Base-by-base conservation (phyloP, 2,113 vertebrate genomes). In the Talpa occidentalis region DNA sequence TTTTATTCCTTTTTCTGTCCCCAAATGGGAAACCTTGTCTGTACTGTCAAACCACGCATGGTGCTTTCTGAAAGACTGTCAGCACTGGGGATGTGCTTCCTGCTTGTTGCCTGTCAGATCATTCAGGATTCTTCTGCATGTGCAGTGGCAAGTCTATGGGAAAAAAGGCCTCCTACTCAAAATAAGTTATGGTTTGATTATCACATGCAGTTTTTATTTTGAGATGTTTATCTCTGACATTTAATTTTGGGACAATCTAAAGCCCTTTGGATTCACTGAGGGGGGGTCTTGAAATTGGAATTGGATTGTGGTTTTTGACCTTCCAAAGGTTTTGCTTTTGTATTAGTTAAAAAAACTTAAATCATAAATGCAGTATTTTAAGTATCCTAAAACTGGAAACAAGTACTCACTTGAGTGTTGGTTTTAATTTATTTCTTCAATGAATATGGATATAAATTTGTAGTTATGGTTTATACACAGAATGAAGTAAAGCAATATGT, bases 191-290 rank as follows among this genome's bases (percentile, higher is more conserved):
- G 17, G 19, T 73, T 32, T 83, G 26, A 83, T 92, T 93, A 74
- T 95, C 88, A 60, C 9, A 28, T 9, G 67, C 32, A 87, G 42
- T 64, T 93, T 91, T 94, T 69, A 64, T 94, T 90, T 93, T 66
- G 74, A 93, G 47, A 14, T 64, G 62, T 74, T 89, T 54, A 59
- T 69, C 19, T 49, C 42, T 49, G 32, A 32, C 47, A 81, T 78
- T 69, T 93, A 74, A 82, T 66, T 92, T 95, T 56, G 72, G 80
- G 52, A 10, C 9, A 67, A 73, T 77, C 26, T 92, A n/a, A 92
- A 88, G 28, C 35, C 44, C 30, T 60, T 96, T 83, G 91, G 42
- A 40, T 56, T 83, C 32, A 92, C 42, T 2, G 10, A 42, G 16
- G 28, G 14, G 14, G 8, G 59, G 22, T 90, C 54, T 30, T 85